Base-by-base conservation (phyloP, 2,797 vertebrate genomes). In the Triplophysa yarkandensis region DNA sequence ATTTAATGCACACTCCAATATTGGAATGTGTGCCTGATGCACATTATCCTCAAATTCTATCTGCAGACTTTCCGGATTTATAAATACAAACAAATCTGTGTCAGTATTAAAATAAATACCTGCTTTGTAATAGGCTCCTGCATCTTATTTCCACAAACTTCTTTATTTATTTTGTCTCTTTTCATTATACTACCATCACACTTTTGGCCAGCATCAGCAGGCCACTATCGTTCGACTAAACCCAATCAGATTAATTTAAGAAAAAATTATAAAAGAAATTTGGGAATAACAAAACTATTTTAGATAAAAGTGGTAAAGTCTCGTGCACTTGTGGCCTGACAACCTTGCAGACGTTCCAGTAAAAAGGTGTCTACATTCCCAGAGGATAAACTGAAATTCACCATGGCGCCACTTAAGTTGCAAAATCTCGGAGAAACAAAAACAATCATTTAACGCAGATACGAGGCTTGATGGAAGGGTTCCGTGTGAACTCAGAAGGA, bases 91-190 rank as follows among this genome's bases (percentile, higher is more conserved):
- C 86, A 84, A 62, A 71, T 80, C 82, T 84, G 80, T 83, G 43
- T 63, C 79, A 48, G 61, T 52, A 77, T 86, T 88, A 79, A 86
- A 91, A 92, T 91, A 91, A 92, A 91, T 88, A 88, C 84, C 79
- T 85, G 85, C 81, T 83, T 87, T 85, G 84, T 79, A 85, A 86
- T 86, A 74, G 84, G 74, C 78, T 83, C 71, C 69, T 72, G 32
- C 16, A 70, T 77, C 68, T 74, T 68, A 55, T 78, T 74, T 72
- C 52, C 30, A 75, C 73, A 77, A 41, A 70, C n/a, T 48, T 34
- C 76, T 83, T 80, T 75, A 82, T 76, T 73, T 73, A 86, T 61
- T 25, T 54, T 69, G 54, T 69, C n/a, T 25, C 52, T 83, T 84
- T 80, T 78, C 78, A 80, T 82, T 73, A 78, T 74, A 71, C 78